phyloP scores from a whole-genome alignment of 2,797 vertebrate species.

The Danio tinwini region DNA sequence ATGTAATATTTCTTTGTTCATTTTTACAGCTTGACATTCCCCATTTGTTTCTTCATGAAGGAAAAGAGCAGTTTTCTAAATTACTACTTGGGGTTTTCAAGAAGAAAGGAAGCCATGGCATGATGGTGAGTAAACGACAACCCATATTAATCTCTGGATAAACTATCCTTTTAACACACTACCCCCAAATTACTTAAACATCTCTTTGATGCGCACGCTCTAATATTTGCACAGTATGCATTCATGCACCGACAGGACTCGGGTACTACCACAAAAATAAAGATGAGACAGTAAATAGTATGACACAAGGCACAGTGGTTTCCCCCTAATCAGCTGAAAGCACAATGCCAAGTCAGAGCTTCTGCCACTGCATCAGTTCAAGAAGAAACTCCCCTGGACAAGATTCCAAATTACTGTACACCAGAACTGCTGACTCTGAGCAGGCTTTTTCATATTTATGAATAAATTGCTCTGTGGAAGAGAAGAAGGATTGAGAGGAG shows the following conservation, averaged over 20 bases:
- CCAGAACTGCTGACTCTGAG: conserved; percentile 35
- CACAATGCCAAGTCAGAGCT: conserved; percentile 56
- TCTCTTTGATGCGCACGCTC: conserved; percentile 20
- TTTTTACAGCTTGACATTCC: not conserved
- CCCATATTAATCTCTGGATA: not conserved
- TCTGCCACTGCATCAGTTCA: conserved; percentile 56
- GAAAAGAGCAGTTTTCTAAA: not conserved
- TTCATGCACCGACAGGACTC: conserved; percentile 11
- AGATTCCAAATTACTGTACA: conserved; percentile 39
- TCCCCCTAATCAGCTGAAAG: conserved; percentile 61
- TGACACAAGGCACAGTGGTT: conserved; percentile 57
- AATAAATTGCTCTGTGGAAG: conserved; percentile 17
- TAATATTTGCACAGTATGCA: conserved; percentile 40
- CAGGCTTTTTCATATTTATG: conserved; percentile 33
- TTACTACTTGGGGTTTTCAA: not conserved
- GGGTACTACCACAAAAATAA: conserved; percentile 51
- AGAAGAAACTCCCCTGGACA: conserved; percentile 54
- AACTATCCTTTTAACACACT: not conserved
- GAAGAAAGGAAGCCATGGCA: not conserved
- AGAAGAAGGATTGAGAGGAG: not conserved
- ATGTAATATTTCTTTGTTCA: not conserved
- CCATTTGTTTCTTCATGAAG: not conserved
- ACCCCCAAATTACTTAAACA: not conserved
- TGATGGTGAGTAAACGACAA: not conserved
- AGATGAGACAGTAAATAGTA: conserved; percentile 56